Conservation (phyloP, 2,797 vertebrate species). For the Danio aesculapii region DNA sequence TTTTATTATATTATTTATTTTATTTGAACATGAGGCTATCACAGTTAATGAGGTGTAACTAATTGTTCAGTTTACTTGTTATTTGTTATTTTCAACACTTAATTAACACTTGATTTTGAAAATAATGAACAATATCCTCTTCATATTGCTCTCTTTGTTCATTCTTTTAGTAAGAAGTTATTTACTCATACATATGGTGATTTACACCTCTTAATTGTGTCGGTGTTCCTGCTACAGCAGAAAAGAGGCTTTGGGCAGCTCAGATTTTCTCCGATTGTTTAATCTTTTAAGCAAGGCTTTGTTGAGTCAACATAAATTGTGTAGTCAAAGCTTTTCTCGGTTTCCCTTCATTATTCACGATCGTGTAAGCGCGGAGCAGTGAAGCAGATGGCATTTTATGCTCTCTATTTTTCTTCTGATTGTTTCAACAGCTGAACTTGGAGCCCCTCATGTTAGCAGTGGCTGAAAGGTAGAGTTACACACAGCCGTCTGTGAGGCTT, state of each 20-base stretch:
- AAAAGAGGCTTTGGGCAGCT: slow-evolving; percentile 1
- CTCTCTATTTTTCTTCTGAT: slow-evolving; percentile 40
- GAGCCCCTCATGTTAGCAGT: slow-evolving; percentile 11
- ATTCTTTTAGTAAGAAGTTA: neutral
- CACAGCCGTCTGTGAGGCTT: slow-evolving; percentile 2
- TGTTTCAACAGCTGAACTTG: slow-evolving; percentile 55
- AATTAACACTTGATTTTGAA: neutral
- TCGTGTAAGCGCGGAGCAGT: slow-evolving; percentile 35
- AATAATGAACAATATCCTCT: neutral
- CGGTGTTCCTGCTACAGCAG: slow-evolving; percentile 12
- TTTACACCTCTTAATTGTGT: slow-evolving; percentile 28
- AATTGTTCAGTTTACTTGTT: neutral
- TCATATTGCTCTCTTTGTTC: neutral
- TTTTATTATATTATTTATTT: too few relatives aligned
- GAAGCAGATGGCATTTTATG: slow-evolving; percentile 55
- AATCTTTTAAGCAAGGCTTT: slow-evolving; percentile 43
- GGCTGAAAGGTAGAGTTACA: slow-evolving; percentile 7
- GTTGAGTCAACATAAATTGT: slow-evolving; percentile 44
- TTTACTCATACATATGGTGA: neutral
- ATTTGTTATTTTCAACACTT: neutral
- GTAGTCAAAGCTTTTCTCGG: slow-evolving; percentile 31
- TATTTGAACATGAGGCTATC: neutral
- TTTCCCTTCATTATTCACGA: slow-evolving; percentile 49
- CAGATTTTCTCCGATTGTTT: slow-evolving; percentile 36
- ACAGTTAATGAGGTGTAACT: neutral